A percentile compares a stretch with the other conserved stretches of the same genome.
These are phyloP conservation scores for Toxotes jaculatrix DNA, from an alignment of 2,113 vertebrate genomes.

Conservation along the genomic window DNA sequence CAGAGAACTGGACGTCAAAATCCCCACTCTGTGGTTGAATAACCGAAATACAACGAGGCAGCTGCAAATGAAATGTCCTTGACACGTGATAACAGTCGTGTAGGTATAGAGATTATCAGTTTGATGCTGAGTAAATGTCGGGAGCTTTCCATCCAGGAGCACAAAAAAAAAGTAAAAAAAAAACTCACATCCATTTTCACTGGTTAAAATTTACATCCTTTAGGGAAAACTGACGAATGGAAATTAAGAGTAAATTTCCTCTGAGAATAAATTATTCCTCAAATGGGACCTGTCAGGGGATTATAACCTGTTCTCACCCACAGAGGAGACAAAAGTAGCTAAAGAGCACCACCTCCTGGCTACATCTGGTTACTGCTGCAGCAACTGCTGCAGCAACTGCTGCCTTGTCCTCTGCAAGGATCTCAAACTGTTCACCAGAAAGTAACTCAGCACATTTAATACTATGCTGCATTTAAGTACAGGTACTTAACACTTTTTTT, in stretches of 20 bases:
- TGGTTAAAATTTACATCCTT: background rate
- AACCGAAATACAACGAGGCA: background rate
- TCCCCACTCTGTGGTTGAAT: constrained; percentile 13
- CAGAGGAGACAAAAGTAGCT: background rate
- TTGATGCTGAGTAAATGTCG: background rate
- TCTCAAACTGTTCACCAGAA: background rate
- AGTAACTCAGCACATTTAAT: background rate
- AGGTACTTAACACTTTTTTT: background rate
- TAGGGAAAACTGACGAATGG: background rate
- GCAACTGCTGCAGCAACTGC: background rate
- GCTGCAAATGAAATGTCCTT: background rate
- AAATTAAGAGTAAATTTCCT: background rate
- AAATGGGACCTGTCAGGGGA: background rate
- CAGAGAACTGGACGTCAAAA: background rate
- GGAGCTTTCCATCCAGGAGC: background rate
- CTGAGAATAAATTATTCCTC: background rate
- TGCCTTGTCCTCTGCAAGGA: background rate
- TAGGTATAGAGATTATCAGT: background rate
- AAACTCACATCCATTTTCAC: background rate
- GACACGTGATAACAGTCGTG: background rate
- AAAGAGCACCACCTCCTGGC: constrained; percentile 50
- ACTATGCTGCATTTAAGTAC: background rate
- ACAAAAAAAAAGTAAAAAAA: background rate
- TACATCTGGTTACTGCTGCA: background rate
- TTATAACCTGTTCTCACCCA: fast-evolving